Evolutionary conservation across 2,888 invertebrate species (phyloP).

Genomic region (Ligdia adustata): DNA sequence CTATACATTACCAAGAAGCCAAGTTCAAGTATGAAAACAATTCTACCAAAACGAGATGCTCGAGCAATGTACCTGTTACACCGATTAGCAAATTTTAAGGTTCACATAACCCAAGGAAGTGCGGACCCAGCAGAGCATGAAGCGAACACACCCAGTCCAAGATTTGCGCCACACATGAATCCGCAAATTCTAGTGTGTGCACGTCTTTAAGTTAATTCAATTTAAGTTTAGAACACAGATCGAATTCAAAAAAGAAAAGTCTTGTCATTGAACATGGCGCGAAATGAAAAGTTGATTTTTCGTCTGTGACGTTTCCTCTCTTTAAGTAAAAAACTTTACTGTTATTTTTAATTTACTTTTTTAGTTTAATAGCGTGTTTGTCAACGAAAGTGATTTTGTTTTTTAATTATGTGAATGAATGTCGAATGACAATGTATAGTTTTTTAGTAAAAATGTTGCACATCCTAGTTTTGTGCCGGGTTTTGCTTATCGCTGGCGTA

Average conservation of each 20-base stretch:
- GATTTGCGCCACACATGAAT: slow-evolving; percentile 69
- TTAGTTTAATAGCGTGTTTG: too few relatives aligned
- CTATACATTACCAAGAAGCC: too few relatives aligned
- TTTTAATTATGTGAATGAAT: slow-evolving; percentile 7
- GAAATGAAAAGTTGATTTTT: slow-evolving; percentile 5
- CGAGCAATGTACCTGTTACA: slow-evolving; percentile 28
- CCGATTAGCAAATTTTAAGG: slow-evolving; percentile 66
- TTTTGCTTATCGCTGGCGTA: slow-evolving; percentile 65
- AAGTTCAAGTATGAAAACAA: too few relatives aligned
- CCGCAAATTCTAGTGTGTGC: slow-evolving; percentile 66
- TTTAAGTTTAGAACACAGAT: not conserved
- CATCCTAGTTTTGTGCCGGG: slow-evolving; percentile 67
- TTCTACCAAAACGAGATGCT: too few relatives aligned
- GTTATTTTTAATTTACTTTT: slow-evolving; percentile 8
- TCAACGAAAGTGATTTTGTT: too few relatives aligned
- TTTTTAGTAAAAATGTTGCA: slow-evolving; percentile 64
- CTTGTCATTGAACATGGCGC: slow-evolving; percentile 24
- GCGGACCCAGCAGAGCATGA: slow-evolving; percentile 60
- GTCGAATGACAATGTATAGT: slow-evolving; percentile 40
- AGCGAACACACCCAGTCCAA: slow-evolving; percentile 66
- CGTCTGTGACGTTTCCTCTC: slow-evolving; percentile 10
- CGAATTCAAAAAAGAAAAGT: slow-evolving; percentile 5
- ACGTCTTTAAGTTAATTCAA: slow-evolving; percentile 56
- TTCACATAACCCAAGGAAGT: slow-evolving; percentile 71
- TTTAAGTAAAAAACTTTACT: slow-evolving; percentile 5